Evolutionary conservation across 2,797 vertebrate species (phyloP), one percentile per base, ranked within the genome.

Genomic region (Sternarchorhynchus goeldii): DNA sequence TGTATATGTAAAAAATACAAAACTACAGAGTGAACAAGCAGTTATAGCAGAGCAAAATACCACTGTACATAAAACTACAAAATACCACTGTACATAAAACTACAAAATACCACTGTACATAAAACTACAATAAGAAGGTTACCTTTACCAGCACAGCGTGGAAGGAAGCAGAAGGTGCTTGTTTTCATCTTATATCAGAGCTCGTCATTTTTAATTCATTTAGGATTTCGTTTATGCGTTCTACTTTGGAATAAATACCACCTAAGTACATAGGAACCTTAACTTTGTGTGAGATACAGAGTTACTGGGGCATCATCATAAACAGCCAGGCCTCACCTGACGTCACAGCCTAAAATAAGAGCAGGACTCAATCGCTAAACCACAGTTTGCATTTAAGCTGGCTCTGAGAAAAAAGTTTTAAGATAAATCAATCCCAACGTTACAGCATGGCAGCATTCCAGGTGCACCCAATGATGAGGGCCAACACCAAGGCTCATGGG

Each of bases 81-180:
- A 74, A 59, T 32, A 18, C 21, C 66, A 64, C 8, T n/a, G 20
- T n/a, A 60, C 62, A 56, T 16, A 34, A 10, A 78, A 69, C 55
- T 56, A 14, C n/a, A 8, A 68, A 74, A 59, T 34, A 18, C 21
- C 66, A 64, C 8, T n/a, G 20, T 29, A 60, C 62, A 56, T 16
- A 34, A 10, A 78, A 69, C 55, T 56, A 14, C n/a, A 8, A 68
- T 69, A 21, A 7, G 31, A 32, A 59, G 18, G 65, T 39, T 21
- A 50, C 32, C 58, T 34, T 74, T 65, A 56, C 60, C 14, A 45
- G 20, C 20, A 77, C 58, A 36, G 45, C 10, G 12, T 64, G 60
- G 20, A 69, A 84, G 25, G 39, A 34, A 73, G 21, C 66, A 73
- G 55, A 78, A 81, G 17, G 59, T 74, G 73, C 76, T 79, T 66